Percentiles rank a stretch among this genome's conserved stretches.
Evolutionary conservation across 2,888 invertebrate species (phyloP).

Genomic region (Rotaria macrura): DNA sequence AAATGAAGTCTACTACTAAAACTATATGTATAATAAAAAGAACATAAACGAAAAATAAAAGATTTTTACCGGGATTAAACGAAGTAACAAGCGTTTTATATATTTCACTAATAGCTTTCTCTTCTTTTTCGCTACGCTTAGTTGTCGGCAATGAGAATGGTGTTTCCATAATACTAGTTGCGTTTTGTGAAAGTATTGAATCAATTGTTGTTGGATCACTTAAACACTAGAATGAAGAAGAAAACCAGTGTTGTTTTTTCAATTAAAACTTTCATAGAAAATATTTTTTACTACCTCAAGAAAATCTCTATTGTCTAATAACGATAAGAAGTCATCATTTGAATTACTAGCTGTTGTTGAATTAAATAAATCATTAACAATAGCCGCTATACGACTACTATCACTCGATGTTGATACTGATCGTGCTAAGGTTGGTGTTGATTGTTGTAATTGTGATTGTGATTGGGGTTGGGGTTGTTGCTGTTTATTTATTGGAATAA

Average conservation of each 20-base stretch:
- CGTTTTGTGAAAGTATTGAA: neutral
- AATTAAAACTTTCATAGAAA: neutral
- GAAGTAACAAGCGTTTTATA: neutral
- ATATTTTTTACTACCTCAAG: neutral
- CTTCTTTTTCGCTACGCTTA: neutral
- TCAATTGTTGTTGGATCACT: neutral
- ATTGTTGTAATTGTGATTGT: neutral
- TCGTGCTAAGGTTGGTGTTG: neutral
- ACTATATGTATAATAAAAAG: too few relatives aligned
- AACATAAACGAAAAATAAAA: neutral
- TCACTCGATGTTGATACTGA: neutral
- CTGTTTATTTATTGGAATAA: neutral
- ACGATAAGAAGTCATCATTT: neutral
- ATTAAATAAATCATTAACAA: neutral
- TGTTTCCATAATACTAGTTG: neutral
- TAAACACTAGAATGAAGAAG: neutral
- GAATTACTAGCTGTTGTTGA: neutral
- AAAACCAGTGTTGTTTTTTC: neutral
- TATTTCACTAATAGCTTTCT: slow-evolving; percentile 5
- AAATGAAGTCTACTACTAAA: too few relatives aligned
- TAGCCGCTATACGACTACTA: neutral
- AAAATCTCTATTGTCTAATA: neutral
- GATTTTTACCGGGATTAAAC: neutral
- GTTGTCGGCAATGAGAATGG: neutral
- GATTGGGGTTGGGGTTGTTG: neutral